phyloP scores from a whole-genome alignment of 53 echinoderm and acorn worm species.

The Antedon mediterranea region DNA sequence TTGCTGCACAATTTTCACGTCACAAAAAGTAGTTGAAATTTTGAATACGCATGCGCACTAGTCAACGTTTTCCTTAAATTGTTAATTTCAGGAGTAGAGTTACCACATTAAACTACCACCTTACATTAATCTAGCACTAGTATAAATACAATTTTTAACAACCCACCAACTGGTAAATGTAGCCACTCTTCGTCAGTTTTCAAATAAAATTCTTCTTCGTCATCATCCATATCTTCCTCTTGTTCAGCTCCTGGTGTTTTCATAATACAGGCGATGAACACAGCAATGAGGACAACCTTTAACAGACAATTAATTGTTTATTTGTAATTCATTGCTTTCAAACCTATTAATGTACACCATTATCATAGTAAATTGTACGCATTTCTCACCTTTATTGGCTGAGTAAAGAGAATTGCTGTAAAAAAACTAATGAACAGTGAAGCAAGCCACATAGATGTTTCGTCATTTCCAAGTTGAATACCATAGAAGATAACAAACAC shows the following conservation, averaged over 20 bases:
- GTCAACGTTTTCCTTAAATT: too few relatives aligned
- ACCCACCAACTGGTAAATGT: constrained; percentile 24
- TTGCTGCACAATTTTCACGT: too few relatives aligned
- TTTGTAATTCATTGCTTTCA: too few relatives aligned
- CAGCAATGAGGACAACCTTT: constrained; percentile 55
- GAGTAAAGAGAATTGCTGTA: constrained; percentile 67
- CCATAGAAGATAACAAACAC: constrained; percentile 62
- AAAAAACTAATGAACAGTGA: constrained; percentile 59
- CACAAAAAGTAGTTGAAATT: too few relatives aligned
- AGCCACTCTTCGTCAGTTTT: constrained; percentile 75
- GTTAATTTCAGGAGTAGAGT: too few relatives aligned
- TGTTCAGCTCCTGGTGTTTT: constrained; percentile 75
- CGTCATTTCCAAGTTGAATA: constrained; percentile 44
- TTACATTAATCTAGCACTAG: too few relatives aligned
- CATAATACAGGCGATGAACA: constrained; percentile 58
- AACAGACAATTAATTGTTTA: background rate
- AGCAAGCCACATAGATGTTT: constrained; percentile 47
- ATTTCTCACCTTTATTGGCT: constrained; percentile 82
- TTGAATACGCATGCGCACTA: too few relatives aligned
- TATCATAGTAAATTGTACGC: too few relatives aligned
- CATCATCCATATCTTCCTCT: constrained; percentile 60
- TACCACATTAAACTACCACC: too few relatives aligned
- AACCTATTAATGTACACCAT: too few relatives aligned
- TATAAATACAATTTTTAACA: background rate
- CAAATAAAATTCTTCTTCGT: constrained; percentile 35